Evolutionary conservation across 2,113 vertebrate genomes (phyloP).

Genomic region (Mormyrus lacerda): DNA sequence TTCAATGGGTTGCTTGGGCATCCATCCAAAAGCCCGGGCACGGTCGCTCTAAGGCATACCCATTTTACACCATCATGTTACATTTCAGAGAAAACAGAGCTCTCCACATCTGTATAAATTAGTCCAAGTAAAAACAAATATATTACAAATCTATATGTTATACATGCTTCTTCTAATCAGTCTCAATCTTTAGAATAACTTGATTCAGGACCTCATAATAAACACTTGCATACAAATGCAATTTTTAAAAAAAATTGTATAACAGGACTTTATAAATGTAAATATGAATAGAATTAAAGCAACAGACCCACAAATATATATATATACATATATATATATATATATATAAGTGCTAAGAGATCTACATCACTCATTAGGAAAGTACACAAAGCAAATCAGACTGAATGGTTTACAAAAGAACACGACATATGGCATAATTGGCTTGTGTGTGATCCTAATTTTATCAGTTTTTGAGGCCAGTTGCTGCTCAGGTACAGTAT

Average conservation of each 20-base stretch:
- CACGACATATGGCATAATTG: not conserved
- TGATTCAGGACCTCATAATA: constrained; percentile 1
- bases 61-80: not conserved
- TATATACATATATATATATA: not conserved
- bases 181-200: not conserved
- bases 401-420: not conserved
- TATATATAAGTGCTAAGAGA: not conserved
- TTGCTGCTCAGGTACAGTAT: not conserved
- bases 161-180: not conserved
- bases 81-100: not conserved
- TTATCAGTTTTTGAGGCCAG: not conserved
- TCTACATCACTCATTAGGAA: not conserved
- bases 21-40: not conserved
- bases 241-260: not conserved
- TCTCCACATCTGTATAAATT: not conserved
- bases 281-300: not conserved
- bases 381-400: not conserved
- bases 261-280: not conserved
- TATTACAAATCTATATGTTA: constrained; percentile 1
- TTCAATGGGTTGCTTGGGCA: not conserved
- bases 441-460: not conserved
- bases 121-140: not conserved
- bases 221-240: constrained; percentile 14
- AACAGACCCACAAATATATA: not conserved
- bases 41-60: not conserved